A percentile compares a stretch with the other conserved stretches of the same genome.
phyloP scores from a whole-genome alignment of 2,797 vertebrate species.

The Echiichthys vipera region DNA sequence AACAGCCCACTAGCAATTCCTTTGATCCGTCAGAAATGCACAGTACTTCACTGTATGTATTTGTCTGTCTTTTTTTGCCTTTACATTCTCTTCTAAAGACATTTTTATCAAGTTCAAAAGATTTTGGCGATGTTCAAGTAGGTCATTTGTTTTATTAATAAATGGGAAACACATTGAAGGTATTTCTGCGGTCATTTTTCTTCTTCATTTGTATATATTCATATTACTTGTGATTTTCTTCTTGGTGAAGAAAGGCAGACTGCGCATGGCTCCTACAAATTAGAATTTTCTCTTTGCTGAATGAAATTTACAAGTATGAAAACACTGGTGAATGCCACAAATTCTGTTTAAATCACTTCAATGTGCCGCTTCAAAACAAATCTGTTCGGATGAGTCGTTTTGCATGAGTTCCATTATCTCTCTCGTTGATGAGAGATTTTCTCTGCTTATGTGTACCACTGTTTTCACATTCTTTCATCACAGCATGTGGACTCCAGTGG shows the following conservation, averaged over 20 bases:
- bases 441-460: conserved; percentile 52
- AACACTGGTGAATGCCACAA: not conserved
- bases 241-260: too few species aligned
- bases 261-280: not conserved
- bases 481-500: conserved; percentile 75
- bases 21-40: conserved; percentile 40
- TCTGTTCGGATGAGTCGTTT: conserved; percentile 16
- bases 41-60: not conserved
- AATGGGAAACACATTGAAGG: not conserved
- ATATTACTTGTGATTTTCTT: not conserved
- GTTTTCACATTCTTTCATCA: conserved; percentile 79
- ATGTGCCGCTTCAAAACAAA: conserved; percentile 25
- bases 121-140: not conserved
- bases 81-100: not conserved
- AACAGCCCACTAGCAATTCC: conserved; percentile 45
- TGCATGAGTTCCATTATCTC: conserved; percentile 30
- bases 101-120: not conserved
- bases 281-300: not conserved
- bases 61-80: conserved; percentile 10
- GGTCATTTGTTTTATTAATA: not conserved
- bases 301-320: not conserved
- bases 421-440: conserved; percentile 52
- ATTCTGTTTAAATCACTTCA: conserved; percentile 13
- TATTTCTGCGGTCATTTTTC: not conserved
- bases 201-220: not conserved